Evolutionary conservation across 1,140 invertebrate species (phyloP).

Genomic region (Aphis craccivora): DNA sequence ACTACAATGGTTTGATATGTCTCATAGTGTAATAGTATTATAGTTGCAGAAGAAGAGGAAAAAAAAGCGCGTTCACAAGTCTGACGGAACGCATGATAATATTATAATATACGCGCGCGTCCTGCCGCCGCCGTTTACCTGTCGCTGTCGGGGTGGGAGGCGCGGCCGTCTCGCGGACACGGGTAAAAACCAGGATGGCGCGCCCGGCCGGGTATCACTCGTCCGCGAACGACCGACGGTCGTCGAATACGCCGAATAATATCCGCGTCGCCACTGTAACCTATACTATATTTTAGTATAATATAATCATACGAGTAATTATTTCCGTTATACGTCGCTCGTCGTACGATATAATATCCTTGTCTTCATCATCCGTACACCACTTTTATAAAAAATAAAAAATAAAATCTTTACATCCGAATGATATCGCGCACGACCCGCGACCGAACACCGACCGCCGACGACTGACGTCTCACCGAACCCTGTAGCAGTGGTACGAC

Average conservation of each 20-base stretch:
- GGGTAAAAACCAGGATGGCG: slow-evolving; percentile 46
- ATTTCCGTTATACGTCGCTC: not conserved
- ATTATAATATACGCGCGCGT: not conserved
- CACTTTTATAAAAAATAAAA: not conserved
- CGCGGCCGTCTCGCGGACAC: slow-evolving; percentile 17
- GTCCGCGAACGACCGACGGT: slow-evolving; percentile 44
- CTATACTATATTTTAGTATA: not conserved
- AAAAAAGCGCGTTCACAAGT: slow-evolving; percentile 26
- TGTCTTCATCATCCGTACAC: not conserved
- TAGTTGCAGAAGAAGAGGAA: not conserved
- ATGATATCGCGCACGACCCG: not conserved
- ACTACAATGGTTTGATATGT: not conserved
- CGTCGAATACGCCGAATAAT: not conserved
- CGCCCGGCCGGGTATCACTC: slow-evolving; percentile 41
- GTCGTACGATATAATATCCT: not conserved
- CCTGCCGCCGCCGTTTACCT: not conserved
- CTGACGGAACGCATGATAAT: not conserved
- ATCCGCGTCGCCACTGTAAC: not conserved
- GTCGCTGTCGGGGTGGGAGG: not conserved
- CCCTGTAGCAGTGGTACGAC: not conserved
- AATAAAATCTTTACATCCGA: not conserved
- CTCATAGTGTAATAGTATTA: not conserved
- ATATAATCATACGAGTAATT: not conserved
- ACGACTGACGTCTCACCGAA: not conserved
- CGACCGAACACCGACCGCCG: not conserved